Evolutionary conservation across 2,113 vertebrate species (phyloP).

Genomic region (Orycteropus afer): DNA sequence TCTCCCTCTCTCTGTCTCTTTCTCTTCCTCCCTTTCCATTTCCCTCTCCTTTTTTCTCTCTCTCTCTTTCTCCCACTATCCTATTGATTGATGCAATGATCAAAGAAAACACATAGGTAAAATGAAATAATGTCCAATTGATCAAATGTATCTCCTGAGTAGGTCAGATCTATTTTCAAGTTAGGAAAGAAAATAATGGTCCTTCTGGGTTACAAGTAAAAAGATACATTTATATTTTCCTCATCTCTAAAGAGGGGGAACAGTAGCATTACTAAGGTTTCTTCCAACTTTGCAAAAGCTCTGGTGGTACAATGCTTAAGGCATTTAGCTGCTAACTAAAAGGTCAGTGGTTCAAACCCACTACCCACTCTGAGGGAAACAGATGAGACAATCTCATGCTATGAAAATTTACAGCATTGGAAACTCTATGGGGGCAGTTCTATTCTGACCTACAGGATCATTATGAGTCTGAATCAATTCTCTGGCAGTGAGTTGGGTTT

Average conservation of each 20-base stretch:
- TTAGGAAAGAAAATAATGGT: background rate
- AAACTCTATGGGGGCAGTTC: too few relatives aligned
- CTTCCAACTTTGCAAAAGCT: too few relatives aligned
- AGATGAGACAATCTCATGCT: too few relatives aligned
- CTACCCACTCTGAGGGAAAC: too few relatives aligned
- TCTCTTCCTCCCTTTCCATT: background rate
- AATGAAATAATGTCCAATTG: slow-evolving; percentile 44
- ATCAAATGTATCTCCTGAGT: slow-evolving; percentile 64
- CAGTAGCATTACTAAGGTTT: background rate
- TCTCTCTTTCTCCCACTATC: slow-evolving; percentile 5
- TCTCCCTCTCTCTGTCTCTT: background rate
- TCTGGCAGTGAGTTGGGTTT: too few relatives aligned
- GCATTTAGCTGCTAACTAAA: too few relatives aligned
- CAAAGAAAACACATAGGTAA: background rate
- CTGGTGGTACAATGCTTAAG: too few relatives aligned
- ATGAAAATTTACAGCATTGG: too few relatives aligned
- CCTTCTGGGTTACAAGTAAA: background rate
- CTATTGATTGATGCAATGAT: background rate
- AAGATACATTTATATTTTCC: background rate
- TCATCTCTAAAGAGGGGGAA: background rate
- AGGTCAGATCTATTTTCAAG: slow-evolving; percentile 56
- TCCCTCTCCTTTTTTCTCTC: background rate
- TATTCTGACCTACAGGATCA: too few relatives aligned
- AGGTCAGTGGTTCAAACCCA: too few relatives aligned
- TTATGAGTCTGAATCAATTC: too few relatives aligned